Evolutionary conservation across 1,140 invertebrate species (phyloP), one percentile per base, ranked within the genome.

Genomic region (Lycorma delicatula): DNA sequence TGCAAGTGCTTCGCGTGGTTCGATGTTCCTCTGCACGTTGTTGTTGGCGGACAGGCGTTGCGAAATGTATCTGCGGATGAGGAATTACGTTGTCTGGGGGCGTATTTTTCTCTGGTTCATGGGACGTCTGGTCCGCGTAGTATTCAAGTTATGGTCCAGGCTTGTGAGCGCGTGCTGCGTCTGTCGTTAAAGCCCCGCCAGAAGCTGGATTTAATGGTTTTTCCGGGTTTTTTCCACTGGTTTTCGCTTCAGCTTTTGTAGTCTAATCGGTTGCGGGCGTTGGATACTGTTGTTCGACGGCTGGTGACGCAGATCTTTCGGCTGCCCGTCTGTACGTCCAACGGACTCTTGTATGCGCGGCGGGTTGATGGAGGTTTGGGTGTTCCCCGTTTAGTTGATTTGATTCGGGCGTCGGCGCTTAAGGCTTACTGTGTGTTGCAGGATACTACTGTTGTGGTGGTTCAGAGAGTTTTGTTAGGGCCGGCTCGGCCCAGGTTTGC

Each of bases 1-100:
- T n/a, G 38, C 2, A 69, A 69, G 54, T 64, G 67, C 55, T 27
- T 49, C 9, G 51, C 51, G 38, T 67, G 56, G 56, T n/a, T 9
- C 27, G 54, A 65, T 12, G 44, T 13, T 1, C 25, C 49, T 9
- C 23, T 20, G 4, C 23, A 46, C 9, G 7, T 22, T 25, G 7
- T 49, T 20, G 47, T 25, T 22, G 4, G 6, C 20, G 6, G 5
- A n/a, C n/a, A n/a, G n/a, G n/a, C 22, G 7, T 3, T 25, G 47
- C 9, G 22, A 20, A 23, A 3, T 4, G 47, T 49, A 5, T n/a
- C 7, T 3, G 6, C 20, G 9, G 22, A 22, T 9, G 47, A 25
- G 9, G 6, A 26, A 5, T 12, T 23, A 25, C 22, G 13, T 5
- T 22, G 5, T n/a, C 18, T 3, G 47, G 27, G 47, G 7, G 47